Conservation (phyloP, 1,140 invertebrate genomes). For the Apis florea region DNA sequence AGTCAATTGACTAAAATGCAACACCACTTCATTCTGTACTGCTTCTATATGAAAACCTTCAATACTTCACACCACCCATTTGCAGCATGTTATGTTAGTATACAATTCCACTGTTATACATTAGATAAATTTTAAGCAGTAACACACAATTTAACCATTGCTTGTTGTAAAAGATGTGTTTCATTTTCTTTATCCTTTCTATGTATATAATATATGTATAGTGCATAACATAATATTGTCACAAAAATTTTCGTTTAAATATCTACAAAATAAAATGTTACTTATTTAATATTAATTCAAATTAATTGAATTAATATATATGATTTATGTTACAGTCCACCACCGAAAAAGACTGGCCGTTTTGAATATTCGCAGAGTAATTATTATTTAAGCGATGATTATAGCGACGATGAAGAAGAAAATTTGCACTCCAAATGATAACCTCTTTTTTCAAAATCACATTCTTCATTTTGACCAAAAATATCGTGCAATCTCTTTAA, state of each 20-base stretch:
- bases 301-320: conserved; percentile 13
- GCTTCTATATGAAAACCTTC: conserved; percentile 54
- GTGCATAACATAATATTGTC: not conserved
- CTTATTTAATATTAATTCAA: conserved; percentile 18
- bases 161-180: conserved; percentile 3
- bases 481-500: conserved; percentile 55
- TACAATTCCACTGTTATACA: conserved; percentile 41
- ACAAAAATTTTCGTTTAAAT: not conserved
- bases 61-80: conserved; percentile 51
- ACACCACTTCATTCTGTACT: conserved; percentile 53
- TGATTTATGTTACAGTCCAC: conserved; percentile 76
- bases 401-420: conserved; percentile 79
- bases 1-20: conserved; percentile 67
- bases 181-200: not conserved
- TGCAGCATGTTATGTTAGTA: conserved; percentile 61
- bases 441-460: conserved; percentile 37
- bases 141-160: conserved; percentile 10
- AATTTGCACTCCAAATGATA: conserved; percentile 75
- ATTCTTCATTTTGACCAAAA: conserved; percentile 63
- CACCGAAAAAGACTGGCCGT: conserved; percentile 80
- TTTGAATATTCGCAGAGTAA: conserved; percentile 75
- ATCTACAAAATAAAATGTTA: conserved; percentile 14
- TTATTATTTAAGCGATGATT: conserved; percentile 78
- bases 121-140: conserved; percentile 32
- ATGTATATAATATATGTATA: not conserved